Conservation (phyloP, 2,797 vertebrate species). For the Enoplosus armatus region DNA sequence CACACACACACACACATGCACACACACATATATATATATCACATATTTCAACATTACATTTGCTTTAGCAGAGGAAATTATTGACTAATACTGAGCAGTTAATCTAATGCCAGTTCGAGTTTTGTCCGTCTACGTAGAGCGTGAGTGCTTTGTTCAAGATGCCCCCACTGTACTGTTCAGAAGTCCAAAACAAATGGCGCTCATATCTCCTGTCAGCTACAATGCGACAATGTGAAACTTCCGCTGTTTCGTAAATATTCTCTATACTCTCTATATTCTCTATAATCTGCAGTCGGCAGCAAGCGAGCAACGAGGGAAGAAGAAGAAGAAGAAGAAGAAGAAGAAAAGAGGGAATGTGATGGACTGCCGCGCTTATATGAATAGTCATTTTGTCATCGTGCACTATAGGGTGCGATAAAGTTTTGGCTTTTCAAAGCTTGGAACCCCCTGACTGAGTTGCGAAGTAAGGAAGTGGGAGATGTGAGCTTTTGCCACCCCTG, state of each 20-base stretch:
- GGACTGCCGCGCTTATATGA: constrained; percentile 61
- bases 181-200: constrained; percentile 23
- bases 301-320: constrained; percentile 43
- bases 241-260: constrained; percentile 47
- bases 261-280: constrained; percentile 34
- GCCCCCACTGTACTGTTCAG: neutral
- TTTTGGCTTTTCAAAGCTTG: constrained; percentile 37
- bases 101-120: too few relatives aligned
- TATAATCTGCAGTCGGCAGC: constrained; percentile 63
- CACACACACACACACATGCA: too few relatives aligned
- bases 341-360: constrained; percentile 51
- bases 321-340: constrained; percentile 45
- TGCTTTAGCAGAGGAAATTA: neutral
- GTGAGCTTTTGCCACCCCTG: constrained; percentile 56
- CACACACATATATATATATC: too few relatives aligned
- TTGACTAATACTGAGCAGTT: neutral
- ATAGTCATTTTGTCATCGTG: constrained; percentile 67
- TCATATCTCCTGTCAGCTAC: constrained; percentile 29
- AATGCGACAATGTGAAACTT: constrained; percentile 37
- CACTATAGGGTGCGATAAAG: constrained; percentile 62
- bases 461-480: constrained; percentile 56
- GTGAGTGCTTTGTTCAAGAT: constrained; percentile 8
- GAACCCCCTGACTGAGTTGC: constrained; percentile 62
- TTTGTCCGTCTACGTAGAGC: neutral
- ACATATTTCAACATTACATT: constrained; percentile 2